A percentile compares a stretch with the other conserved stretches of the same genome.
Evolutionary conservation across 1,140 invertebrate species (phyloP).

Genomic region (Trypoxylus dichotomus): DNA sequence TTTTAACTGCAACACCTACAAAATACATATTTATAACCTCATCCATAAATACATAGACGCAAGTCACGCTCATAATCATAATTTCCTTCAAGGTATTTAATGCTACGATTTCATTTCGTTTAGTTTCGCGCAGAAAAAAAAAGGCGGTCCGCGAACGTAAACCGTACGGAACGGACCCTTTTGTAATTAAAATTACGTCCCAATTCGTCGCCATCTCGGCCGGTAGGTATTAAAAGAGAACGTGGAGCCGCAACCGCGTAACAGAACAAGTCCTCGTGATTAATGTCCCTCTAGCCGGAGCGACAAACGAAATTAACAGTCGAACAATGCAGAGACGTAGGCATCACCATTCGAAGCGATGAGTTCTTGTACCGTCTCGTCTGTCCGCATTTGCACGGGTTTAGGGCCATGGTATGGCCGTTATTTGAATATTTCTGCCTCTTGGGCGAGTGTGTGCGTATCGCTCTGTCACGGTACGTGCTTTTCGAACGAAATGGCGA

Average conservation of each 20-base stretch:
- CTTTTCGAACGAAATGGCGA: not conserved
- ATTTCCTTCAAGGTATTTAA: too few species aligned
- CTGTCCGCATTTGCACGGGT: not conserved
- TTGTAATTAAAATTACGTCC: not conserved
- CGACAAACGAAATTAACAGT: not conserved
- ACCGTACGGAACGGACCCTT: not conserved
- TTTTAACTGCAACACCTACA: too few species aligned
- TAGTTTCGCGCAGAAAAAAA: too few species aligned
- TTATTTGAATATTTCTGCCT: not conserved
- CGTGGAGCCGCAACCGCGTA: not conserved
- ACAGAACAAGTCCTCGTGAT: not conserved
- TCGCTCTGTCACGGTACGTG: not conserved
- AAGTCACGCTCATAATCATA: too few species aligned
- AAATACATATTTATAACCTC: too few species aligned
- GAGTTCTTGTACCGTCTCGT: not conserved
- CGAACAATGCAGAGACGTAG: not conserved
- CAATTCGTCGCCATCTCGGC: not conserved
- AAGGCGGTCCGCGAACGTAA: too few species aligned
- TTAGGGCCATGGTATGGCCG: not conserved
- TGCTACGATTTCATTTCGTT: too few species aligned
- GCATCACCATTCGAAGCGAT: not conserved
- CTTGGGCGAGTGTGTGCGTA: not conserved
- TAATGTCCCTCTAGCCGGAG: not conserved
- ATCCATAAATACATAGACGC: too few species aligned
- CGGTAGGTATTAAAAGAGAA: not conserved